Evolutionary conservation across 2,113 vertebrate species (phyloP).

Genomic region (Zapornia atra): DNA sequence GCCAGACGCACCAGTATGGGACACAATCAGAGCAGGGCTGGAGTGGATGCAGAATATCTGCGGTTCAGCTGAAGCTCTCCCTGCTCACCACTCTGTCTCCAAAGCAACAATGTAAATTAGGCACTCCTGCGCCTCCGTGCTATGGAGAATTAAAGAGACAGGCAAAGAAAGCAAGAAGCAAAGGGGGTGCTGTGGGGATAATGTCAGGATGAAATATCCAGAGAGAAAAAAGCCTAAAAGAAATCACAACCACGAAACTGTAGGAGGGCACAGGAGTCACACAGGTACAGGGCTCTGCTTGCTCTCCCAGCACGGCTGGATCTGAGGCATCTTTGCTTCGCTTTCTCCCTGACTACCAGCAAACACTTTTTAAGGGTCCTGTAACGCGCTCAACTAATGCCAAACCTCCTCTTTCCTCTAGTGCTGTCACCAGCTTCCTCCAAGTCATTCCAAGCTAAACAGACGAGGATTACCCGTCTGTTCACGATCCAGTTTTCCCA

Average conservation of each 20-base stretch:
- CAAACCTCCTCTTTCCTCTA: not conserved
- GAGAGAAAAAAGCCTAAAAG: not conserved
- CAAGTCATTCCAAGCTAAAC: not conserved
- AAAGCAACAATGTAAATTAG: not conserved
- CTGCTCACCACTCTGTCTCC: not conserved
- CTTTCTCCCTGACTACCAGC: not conserved
- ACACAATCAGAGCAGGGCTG: not conserved
- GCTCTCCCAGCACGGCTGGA: not conserved
- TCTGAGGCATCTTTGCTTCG: not conserved
- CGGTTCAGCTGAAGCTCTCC: accelerated
- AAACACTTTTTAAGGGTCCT: not conserved
- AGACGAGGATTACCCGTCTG: not conserved
- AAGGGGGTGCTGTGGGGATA: not conserved
- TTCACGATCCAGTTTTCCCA: not conserved
- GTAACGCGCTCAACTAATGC: not conserved
- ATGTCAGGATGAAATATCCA: not conserved
- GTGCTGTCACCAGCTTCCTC: not conserved
- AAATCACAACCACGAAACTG: not conserved
- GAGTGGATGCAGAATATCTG: not conserved
- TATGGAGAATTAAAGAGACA: not conserved
- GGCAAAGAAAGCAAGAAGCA: not conserved
- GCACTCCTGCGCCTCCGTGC: not conserved
- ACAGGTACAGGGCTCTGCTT: not conserved
- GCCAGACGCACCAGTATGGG: not conserved
- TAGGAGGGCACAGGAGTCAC: not conserved